phyloP scores from a whole-genome alignment of 23 tunicate genomes.

The Pegea sp. region DNA sequence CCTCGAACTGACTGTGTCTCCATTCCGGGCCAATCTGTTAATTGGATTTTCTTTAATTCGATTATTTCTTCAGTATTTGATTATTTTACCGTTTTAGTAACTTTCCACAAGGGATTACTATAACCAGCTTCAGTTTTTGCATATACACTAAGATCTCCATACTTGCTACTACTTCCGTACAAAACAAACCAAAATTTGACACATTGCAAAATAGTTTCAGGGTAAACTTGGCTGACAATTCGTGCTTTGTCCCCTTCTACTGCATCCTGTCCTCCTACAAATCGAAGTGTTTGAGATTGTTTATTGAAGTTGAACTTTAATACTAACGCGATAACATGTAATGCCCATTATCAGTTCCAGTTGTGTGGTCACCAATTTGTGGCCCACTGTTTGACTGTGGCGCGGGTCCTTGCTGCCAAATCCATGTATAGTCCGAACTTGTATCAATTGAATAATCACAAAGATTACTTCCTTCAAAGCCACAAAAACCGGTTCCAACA shows the following conservation, averaged over 20 bases:
- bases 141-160: constrained; percentile 55
- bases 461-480: constrained; percentile 39
- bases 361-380: constrained; percentile 61
- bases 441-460: constrained; percentile 61
- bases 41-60: background rate
- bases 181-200: constrained; percentile 49
- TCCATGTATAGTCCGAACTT: constrained; percentile 24
- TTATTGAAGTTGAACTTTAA: background rate
- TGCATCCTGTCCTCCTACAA: background rate
- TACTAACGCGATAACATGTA: constrained; percentile 50
- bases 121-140: constrained; percentile 29
- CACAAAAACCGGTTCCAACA: constrained; percentile 9
- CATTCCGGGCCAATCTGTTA: constrained; percentile 33
- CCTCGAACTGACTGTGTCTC: constrained; percentile 27
- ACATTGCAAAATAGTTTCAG: constrained; percentile 38
- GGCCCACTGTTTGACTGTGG: constrained; percentile 28
- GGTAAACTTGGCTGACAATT: constrained; percentile 31
- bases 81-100: constrained; percentile 23
- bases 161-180: constrained; percentile 18
- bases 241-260: constrained; percentile 40
- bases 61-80: background rate
- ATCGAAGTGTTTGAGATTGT: background rate
- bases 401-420: constrained; percentile 22
- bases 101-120: constrained; percentile 27
- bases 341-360: constrained; percentile 47